Percentiles rank a stretch among this genome's conserved stretches.
phyloP scores from a whole-genome alignment of 2,888 invertebrate species.

The Heliconius hortense region DNA sequence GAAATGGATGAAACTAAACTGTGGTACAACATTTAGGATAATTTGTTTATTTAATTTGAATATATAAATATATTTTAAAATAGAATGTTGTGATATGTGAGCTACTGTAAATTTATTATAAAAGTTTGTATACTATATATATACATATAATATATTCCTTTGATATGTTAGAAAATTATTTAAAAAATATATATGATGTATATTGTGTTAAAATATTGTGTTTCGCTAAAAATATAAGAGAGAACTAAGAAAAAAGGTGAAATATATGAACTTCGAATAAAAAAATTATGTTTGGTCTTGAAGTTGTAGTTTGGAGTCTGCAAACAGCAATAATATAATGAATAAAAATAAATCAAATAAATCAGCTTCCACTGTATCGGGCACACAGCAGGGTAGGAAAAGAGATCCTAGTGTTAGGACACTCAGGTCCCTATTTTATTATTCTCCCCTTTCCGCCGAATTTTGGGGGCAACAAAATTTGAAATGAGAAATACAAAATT shows the following conservation, averaged over 20 bases:
- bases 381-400: too few species aligned
- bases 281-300: neutral
- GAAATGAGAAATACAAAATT: too few species aligned
- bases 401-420: too few species aligned
- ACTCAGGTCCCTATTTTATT: too few species aligned
- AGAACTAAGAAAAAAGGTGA: neutral
- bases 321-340: too few species aligned
- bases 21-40: neutral
- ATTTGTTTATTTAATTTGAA: neutral
- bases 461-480: too few species aligned
- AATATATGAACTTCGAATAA: too few species aligned
- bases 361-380: too few species aligned
- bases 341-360: too few species aligned
- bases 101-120: neutral
- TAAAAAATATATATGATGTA: neutral
- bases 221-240: constrained; percentile 17
- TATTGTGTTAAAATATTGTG: neutral
- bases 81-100: neutral
- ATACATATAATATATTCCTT: neutral
- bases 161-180: neutral
- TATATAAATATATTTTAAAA: neutral
- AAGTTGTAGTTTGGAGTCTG: neutral
- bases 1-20: constrained; percentile 12
- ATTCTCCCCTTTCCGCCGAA: too few species aligned
- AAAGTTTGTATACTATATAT: too few species aligned